Evolutionary conservation across 2,113 vertebrate species (phyloP), one percentile per base, ranked within the genome.

Genomic region (Nothoprocta pentlandii): DNA sequence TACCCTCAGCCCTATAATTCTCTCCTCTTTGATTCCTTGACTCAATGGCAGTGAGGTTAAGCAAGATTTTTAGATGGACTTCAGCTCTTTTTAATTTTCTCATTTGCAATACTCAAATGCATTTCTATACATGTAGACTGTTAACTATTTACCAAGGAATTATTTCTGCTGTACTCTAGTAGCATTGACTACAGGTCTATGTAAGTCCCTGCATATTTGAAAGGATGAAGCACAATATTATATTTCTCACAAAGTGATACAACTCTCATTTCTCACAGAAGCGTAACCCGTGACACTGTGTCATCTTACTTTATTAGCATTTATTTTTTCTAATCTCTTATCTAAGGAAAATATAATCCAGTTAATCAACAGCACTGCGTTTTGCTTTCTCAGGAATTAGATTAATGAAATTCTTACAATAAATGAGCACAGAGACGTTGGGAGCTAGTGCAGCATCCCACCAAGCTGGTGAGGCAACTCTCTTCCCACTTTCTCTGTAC

Each of bases 351-450:
- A 94, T 77, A 66, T 93, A 95, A 92, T 95, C 79, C 90, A 67
- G 47, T 88, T 94, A 95, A 92, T 92, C 82, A 92, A 78, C 94
- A 89, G 56, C 13, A 56, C 30, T 77, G 44, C 23, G 32, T 93
- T 97, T 91, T 95, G 62, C 63, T 91, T 85, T 82, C 89, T 93
- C 42, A 91, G 85, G 90, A 93, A 96, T 92, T 82, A 79, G 15
- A 0, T 87, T 93, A 93, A 91, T 96, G 41, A 94, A 94, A 94
- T 84, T 85, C 46, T 84, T 81, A 58, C 41, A 49, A 23, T 68
- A 73, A 46, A 22, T 36, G 12, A 39, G 54, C 19, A 2, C 75
- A 74, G 59, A 71, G 74, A 79, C 75, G 62, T 44, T 76, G 68
- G 21, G 70, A 80, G 39, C n/a, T 80, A 64, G 25, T 2, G 1